Conservation (phyloP, 2,888 invertebrate genomes). For the Odontomyia ornata region DNA sequence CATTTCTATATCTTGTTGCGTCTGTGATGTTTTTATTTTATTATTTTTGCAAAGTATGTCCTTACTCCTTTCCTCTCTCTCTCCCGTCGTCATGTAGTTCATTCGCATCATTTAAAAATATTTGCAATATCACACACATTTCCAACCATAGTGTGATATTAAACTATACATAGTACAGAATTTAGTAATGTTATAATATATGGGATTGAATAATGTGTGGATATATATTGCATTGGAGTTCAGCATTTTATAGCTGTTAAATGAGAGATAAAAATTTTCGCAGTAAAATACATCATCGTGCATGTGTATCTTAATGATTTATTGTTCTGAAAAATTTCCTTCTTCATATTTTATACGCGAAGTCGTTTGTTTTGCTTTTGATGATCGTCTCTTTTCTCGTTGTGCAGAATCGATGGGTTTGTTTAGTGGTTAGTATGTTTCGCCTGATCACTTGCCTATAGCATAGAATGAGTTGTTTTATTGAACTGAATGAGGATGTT, state of each 20-base stretch:
- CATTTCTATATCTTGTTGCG: too few species aligned
- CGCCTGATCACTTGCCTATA: too few species aligned
- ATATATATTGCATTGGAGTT: background rate
- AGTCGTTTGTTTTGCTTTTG: background rate
- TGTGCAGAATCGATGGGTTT: background rate
- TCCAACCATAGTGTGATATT: too few species aligned
- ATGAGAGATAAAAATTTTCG: constrained; percentile 55
- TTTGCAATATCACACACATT: too few species aligned
- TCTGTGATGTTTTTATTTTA: too few species aligned
- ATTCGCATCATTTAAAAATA: too few species aligned
- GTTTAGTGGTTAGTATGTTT: background rate
- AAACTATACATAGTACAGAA: too few species aligned
- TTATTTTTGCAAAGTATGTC: too few species aligned
- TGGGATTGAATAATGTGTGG: background rate
- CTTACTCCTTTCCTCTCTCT: too few species aligned
- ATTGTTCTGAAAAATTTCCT: constrained; percentile 50
- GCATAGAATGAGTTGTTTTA: too few species aligned
- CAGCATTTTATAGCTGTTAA: constrained; percentile 53
- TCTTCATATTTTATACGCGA: constrained; percentile 38
- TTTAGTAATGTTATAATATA: background rate
- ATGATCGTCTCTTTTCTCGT: background rate
- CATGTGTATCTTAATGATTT: constrained; percentile 55
- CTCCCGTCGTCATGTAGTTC: too few species aligned
- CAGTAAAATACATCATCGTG: constrained; percentile 55
- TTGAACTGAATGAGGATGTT: too few species aligned